phyloP scores from a whole-genome alignment of 2,113 vertebrate species.

The Cebus imitator region DNA sequence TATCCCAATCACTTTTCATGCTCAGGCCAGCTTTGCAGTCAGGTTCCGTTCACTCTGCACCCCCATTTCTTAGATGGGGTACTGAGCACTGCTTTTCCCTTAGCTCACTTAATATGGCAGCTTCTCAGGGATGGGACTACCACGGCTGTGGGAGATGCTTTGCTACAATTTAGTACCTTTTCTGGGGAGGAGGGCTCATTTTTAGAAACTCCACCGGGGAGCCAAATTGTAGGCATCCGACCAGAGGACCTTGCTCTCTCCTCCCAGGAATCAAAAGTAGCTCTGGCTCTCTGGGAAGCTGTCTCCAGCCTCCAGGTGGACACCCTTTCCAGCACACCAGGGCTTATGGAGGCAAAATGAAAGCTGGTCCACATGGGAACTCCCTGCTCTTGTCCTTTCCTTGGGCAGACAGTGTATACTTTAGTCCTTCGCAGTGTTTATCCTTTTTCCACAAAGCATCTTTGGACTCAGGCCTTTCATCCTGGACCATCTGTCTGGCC shows the following conservation, averaged over 20 bases:
- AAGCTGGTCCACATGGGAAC: background rate
- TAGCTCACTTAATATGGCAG: background rate
- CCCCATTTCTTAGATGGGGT: background rate
- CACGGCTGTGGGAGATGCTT: background rate
- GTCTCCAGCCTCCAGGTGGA: background rate
- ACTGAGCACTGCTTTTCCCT: rapidly evolving
- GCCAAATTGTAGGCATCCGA: background rate
- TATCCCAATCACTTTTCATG: background rate
- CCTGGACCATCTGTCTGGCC: background rate
- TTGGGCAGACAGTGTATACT: background rate
- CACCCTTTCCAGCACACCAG: background rate
- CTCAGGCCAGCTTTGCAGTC: background rate
- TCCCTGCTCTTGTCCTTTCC: background rate
- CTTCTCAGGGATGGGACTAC: background rate
- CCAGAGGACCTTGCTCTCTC: background rate
- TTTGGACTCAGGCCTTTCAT: background rate
- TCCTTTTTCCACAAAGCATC: background rate
- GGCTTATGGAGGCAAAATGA: background rate
- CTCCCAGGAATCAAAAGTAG: background rate
- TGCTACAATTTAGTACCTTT: background rate
- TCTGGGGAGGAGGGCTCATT: background rate
- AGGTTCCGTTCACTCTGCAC: background rate
- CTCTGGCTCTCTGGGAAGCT: background rate
- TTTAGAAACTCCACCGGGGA: background rate
- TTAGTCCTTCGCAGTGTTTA: background rate